Evolutionary conservation across 2,888 invertebrate species (phyloP), one percentile per base, ranked within the genome.

Genomic region (Atethmia centrago): DNA sequence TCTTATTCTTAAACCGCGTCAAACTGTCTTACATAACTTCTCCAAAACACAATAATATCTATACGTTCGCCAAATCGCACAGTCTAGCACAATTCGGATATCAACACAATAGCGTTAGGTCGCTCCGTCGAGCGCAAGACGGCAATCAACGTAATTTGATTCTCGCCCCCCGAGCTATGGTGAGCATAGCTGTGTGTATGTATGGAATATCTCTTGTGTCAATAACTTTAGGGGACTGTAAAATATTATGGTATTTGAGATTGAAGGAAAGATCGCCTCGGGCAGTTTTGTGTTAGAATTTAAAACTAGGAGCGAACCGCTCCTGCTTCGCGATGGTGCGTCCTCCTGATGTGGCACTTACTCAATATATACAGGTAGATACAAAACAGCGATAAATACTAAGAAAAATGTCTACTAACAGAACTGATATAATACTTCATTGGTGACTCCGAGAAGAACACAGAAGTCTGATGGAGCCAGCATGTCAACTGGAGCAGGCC

Each of bases 81-180:
- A 51, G 73, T 45, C 59, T 67, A 70, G 80, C 74, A 71, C 67
- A 76, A 81, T 76, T 66, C 64, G 31, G 72, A 55, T 82, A 82
- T 64, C 79, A 10, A 61, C 74, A 86, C 87, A 86, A 86, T 86
- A 81, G 87, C 79, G 87, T 91, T 90, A 86, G 62, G 82, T 80
- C 89, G 92, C 91, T 88, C 85, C 82, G 87, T 69, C 82, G 88
- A 90, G 90, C 91, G 85, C 84, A 86, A 89, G 86, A 84, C 84
- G 65, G 64, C 88, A 88, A 88, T 88, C 88, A 88, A 21, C 59
- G 79, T 88, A 88, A 88, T 88, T 87, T 64, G 72, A 88, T 88
- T 87, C 75, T 73, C 78, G 51, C 71, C 81, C 86, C 75, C 65
- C 76, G 47, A 40, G 58, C 66, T 19, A 45, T 40, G 58, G 45